These are phyloP conservation scores for Rhopalosiphum nymphaeae DNA, from an alignment of 2,888 invertebrate genomes.

Conservation along the genomic window DNA sequence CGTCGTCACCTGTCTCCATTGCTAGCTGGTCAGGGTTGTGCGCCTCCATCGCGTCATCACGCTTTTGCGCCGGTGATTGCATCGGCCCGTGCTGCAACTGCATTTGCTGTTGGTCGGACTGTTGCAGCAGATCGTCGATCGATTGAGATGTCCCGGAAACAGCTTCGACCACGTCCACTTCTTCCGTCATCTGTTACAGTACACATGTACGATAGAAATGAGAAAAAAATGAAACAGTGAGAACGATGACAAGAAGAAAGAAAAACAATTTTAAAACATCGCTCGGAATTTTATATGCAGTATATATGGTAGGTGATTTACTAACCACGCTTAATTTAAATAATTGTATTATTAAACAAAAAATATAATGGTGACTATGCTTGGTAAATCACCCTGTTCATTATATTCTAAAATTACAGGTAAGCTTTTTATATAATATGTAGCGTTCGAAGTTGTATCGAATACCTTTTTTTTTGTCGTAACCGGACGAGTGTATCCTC, in stretches of 20 bases:
- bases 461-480: background rate
- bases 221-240: background rate
- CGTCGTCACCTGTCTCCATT: constrained; percentile 67
- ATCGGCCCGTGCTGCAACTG: background rate
- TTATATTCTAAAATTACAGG: background rate
- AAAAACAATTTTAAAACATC: background rate
- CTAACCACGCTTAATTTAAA: too few relatives aligned
- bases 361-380: too few relatives aligned
- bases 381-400: background rate
- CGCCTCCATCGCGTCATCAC: constrained; percentile 70
- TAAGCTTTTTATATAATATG: too few relatives aligned
- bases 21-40: constrained; percentile 68
- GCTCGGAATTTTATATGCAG: background rate
- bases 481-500: background rate
- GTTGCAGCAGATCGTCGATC: constrained; percentile 46
- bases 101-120: constrained; percentile 37
- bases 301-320: background rate
- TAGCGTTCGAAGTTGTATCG: background rate
- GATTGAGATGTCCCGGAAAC: constrained; percentile 66
- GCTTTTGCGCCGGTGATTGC: constrained; percentile 66
- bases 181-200: constrained; percentile 66
- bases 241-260: background rate
- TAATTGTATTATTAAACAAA: too few relatives aligned
- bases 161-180: constrained; percentile 68
- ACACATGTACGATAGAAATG: background rate